Evolutionary conservation across 2,888 invertebrate species (phyloP).

Genomic region (Diplolepis rosae): DNA sequence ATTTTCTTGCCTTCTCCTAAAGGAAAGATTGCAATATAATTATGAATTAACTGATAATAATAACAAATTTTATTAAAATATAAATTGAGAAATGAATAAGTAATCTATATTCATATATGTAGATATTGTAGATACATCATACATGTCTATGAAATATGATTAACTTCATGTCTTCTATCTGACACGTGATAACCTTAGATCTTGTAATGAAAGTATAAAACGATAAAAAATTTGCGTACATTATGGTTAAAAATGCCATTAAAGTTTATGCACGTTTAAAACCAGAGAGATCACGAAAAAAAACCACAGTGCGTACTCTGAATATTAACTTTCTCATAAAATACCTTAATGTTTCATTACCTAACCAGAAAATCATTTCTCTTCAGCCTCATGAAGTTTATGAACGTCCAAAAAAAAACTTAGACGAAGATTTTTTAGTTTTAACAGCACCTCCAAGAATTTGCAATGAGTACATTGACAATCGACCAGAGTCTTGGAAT

Average conservation of each 20-base stretch:
- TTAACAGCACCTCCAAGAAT: conserved; percentile 49
- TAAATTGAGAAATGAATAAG: too few relatives aligned
- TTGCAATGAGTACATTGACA: conserved; percentile 56
- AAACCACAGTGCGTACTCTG: conserved; percentile 33
- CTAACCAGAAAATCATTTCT: conserved; percentile 2
- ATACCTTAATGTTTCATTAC: conserved; percentile 15
- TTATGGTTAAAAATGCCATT: conserved; percentile 42
- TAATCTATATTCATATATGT: too few relatives aligned
- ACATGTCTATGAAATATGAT: not conserved
- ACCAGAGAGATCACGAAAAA: conserved; percentile 41
- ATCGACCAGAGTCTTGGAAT: conserved; percentile 63
- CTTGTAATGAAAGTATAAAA: conserved; percentile 6
- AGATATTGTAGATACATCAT: too few relatives aligned
- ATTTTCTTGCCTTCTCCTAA: too few relatives aligned
- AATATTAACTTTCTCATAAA: conserved; percentile 16
- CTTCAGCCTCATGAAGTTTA: conserved; percentile 56
- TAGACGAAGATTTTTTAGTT: conserved; percentile 57
- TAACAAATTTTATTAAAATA: not conserved
- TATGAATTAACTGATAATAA: too few relatives aligned
- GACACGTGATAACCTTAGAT: conserved; percentile 8
- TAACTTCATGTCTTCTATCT: conserved; percentile 11
- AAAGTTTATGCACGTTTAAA: conserved; percentile 43
- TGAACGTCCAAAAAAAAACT: conserved; percentile 55
- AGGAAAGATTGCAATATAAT: too few relatives aligned
- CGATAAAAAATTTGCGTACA: not conserved